phyloP scores from a whole-genome alignment of 2,113 vertebrate genomes.

The Myiagra hebetior region DNA sequence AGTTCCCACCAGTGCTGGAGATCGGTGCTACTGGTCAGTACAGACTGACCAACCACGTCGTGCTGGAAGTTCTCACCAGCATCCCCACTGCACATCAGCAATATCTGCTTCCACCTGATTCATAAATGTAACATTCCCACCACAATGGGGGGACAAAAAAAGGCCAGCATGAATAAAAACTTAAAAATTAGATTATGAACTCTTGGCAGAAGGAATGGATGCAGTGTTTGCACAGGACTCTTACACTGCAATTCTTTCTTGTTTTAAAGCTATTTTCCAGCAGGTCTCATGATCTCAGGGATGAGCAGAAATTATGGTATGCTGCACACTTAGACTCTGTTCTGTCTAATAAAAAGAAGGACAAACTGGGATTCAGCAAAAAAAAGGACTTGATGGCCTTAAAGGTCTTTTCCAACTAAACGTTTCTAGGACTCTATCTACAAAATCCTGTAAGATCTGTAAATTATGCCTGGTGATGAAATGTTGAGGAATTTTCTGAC shows the following conservation, averaged over 20 bases:
- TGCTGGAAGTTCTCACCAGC: neutral
- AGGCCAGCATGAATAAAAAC: neutral
- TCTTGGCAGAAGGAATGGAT: neutral
- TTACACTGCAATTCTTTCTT: neutral
- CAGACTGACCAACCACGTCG: fast-evolving
- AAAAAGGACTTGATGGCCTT: neutral
- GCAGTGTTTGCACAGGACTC: neutral
- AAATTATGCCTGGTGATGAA: neutral
- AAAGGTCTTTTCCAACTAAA: neutral
- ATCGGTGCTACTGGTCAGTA: neutral
- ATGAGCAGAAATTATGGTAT: neutral
- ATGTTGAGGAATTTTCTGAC: neutral
- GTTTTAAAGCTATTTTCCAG: neutral
- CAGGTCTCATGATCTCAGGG: neutral
- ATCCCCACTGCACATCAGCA: neutral
- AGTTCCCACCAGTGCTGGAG: neutral
- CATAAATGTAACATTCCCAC: neutral
- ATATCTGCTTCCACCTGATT: neutral
- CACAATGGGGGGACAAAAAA: neutral
- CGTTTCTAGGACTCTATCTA: neutral
- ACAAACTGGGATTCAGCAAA: neutral
- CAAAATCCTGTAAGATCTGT: neutral
- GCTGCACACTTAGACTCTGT: neutral
- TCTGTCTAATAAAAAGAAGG: neutral
- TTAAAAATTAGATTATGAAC: neutral